Evolutionary conservation across 2,113 vertebrate genomes (phyloP).

Genomic region (Barbus barbus): DNA sequence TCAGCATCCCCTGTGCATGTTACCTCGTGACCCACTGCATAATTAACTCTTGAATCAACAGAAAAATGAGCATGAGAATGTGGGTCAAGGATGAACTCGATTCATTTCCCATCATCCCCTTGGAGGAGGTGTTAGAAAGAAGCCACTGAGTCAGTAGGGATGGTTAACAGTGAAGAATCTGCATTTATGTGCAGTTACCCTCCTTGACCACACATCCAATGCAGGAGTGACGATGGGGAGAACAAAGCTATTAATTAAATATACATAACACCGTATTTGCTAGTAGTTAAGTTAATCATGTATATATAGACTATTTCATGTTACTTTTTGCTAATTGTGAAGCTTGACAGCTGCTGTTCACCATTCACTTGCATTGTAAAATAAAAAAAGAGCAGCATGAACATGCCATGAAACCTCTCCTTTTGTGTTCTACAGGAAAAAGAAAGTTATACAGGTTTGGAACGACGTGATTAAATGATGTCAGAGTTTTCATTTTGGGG

Average conservation of each 20-base stretch:
- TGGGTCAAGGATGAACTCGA: constrained; percentile 44
- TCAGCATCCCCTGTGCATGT: background rate
- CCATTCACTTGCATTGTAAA: background rate
- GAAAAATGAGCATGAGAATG: constrained; percentile 35
- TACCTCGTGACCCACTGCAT: constrained; percentile 20
- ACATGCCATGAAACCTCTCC: background rate
- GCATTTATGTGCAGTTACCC: background rate
- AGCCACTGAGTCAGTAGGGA: constrained; percentile 4
- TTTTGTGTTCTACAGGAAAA: background rate
- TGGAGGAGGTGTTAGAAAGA: constrained; percentile 2
- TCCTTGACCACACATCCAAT: background rate
- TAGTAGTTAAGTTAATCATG: too few relatives aligned
- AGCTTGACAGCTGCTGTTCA: background rate
- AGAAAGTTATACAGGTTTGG: background rate
- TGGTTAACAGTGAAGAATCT: background rate
- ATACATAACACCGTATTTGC: background rate
- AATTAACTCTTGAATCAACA: constrained; percentile 37
- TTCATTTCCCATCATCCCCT: constrained; percentile 14
- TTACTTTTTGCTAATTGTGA: background rate
- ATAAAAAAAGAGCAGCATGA: too few relatives aligned
- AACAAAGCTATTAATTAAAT: background rate
- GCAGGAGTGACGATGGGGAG: background rate
- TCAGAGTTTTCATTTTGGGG: background rate
- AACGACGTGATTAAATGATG: background rate
- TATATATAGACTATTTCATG: background rate